Conservation (phyloP, 2,797 vertebrate species). For the Anableps anableps region DNA sequence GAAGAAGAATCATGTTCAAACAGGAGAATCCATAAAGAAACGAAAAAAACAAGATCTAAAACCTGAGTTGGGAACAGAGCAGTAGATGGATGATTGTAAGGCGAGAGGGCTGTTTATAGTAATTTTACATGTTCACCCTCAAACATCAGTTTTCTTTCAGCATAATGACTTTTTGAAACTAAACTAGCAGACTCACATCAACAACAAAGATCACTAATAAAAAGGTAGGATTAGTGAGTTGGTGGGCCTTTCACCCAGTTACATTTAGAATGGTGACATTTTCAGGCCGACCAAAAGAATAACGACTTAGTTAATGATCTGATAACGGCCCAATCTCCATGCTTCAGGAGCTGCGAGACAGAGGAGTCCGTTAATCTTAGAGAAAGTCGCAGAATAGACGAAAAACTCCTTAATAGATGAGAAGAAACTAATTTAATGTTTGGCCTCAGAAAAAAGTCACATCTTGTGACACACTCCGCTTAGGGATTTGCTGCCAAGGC, state of each 20-base stretch:
- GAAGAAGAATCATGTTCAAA: constrained; percentile 24
- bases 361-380: constrained; percentile 1
- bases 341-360: neutral
- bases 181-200: neutral
- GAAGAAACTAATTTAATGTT: constrained; percentile 9
- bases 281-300: neutral
- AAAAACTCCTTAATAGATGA: neutral
- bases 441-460: neutral
- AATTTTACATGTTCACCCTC: neutral
- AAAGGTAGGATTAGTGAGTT: neutral
- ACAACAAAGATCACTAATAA: neutral
- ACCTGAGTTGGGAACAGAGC: constrained; percentile 22
- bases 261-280: neutral
- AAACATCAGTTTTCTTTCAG: neutral
- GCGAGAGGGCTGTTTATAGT: neutral
- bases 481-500: neutral
- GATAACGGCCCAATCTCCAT: neutral
- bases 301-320: neutral
- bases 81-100: constrained; percentile 5
- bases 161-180: neutral
- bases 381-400: neutral
- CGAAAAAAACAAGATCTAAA: constrained; percentile 24
- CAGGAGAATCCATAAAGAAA: constrained; percentile 30
- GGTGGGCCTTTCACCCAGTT: neutral
- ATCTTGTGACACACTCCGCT: neutral